Evolutionary conservation across 2,888 invertebrate genomes (phyloP).

Genomic region (Mythimna vitellina): DNA sequence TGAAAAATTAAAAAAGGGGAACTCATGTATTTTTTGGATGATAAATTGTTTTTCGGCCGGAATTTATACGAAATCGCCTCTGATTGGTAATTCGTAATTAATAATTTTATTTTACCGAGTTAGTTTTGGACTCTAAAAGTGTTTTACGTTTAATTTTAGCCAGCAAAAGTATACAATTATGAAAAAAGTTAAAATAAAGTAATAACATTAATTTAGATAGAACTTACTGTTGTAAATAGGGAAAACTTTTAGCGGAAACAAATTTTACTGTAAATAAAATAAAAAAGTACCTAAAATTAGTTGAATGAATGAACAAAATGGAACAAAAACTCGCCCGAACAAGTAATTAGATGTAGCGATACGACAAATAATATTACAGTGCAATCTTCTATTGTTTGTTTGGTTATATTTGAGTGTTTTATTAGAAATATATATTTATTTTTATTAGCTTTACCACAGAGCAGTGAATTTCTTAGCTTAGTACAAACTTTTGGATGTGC

Average conservation of each 20-base stretch:
- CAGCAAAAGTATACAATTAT: conserved; percentile 76
- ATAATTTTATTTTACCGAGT: conserved; percentile 58
- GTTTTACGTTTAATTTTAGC: conserved; percentile 71
- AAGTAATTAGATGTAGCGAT: conserved; percentile 85
- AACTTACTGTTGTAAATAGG: conserved; percentile 86
- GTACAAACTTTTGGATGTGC: conserved; percentile 88
- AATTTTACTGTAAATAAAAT: conserved; percentile 84
- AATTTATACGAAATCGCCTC: conserved; percentile 85
- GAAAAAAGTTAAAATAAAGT: conserved; percentile 68
- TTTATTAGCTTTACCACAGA: conserved; percentile 84
- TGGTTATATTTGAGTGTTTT: conserved; percentile 79
- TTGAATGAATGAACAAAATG: conserved; percentile 84
- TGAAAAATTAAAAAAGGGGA: conserved; percentile 55
- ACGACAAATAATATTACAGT: conserved; percentile 81
- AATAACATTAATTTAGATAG: conserved; percentile 82
- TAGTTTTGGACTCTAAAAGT: conserved; percentile 64
- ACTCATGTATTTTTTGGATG: conserved; percentile 68
- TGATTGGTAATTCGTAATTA: conserved; percentile 82
- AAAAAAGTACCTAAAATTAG: conserved; percentile 80
- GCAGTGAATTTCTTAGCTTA: conserved; percentile 86
- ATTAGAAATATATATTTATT: conserved; percentile 81
- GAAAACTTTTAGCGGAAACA: conserved; percentile 80
- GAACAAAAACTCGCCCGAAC: conserved; percentile 90
- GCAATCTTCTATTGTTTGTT: conserved; percentile 86
- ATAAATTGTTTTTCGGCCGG: conserved; percentile 71